Conservation (phyloP, 2,113 vertebrate species). For the Meriones unguiculatus region DNA sequence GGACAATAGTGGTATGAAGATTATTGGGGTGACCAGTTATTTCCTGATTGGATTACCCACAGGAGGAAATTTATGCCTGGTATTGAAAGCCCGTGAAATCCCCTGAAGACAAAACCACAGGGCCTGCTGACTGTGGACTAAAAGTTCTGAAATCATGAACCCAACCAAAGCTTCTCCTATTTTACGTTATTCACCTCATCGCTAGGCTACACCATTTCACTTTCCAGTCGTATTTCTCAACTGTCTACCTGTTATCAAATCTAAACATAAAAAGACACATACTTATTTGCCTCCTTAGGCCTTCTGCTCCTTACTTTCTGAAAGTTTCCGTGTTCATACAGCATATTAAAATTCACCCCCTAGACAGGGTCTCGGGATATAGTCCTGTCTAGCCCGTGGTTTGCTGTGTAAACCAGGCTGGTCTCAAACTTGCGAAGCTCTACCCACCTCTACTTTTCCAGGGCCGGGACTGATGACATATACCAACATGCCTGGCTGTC, state of each 20-base stretch:
- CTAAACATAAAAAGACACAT: neutral
- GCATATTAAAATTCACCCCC: neutral
- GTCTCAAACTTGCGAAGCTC: neutral
- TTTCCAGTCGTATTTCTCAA: neutral
- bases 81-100: neutral
- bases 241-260: neutral
- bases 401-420: neutral
- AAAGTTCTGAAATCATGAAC: neutral
- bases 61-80: neutral
- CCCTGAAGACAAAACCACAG: neutral
- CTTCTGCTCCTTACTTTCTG: neutral
- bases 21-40: neutral
- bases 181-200: too few species aligned
- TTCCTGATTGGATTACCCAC: neutral
- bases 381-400: neutral
- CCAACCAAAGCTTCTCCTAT: neutral
- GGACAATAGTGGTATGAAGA: neutral
- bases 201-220: neutral
- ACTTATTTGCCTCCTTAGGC: neutral
- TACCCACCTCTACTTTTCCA: neutral
- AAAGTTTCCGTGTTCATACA: neutral
- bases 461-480: neutral
- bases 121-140: too few species aligned
- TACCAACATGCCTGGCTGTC: neutral
- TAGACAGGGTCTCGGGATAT: neutral